Evolutionary conservation across 1,140 invertebrate species (phyloP).

Genomic region (Drosophila miranda): DNA sequence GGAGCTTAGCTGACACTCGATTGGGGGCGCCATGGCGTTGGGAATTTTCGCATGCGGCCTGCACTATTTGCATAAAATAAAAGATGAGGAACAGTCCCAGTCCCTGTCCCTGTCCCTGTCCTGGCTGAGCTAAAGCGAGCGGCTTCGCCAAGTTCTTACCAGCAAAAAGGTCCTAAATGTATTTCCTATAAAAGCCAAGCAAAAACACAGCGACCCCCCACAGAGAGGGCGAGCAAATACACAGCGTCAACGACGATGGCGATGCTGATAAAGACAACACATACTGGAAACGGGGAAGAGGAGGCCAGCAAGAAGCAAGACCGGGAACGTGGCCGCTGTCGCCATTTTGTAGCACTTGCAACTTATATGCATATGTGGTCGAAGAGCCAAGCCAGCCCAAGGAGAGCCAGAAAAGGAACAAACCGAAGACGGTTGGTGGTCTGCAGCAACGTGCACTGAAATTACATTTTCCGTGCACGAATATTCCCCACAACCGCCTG

Average conservation of each 20-base stretch:
- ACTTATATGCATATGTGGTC: slow-evolving; percentile 68
- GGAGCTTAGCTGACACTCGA: slow-evolving; percentile 30
- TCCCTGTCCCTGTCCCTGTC: no score
- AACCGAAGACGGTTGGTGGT: background rate
- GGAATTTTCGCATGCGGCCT: slow-evolving; percentile 60
- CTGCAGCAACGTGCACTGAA: slow-evolving; percentile 62
- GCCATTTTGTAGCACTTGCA: slow-evolving; percentile 77
- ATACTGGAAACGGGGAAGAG: slow-evolving; percentile 14
- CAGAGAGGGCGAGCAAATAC: slow-evolving; percentile 8
- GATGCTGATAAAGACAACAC: slow-evolving; percentile 76
- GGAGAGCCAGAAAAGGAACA: slow-evolving; percentile 23
- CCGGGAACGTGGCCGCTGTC: slow-evolving; percentile 59
- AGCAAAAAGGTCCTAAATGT: slow-evolving; percentile 63
- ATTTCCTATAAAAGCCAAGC: slow-evolving; percentile 68
- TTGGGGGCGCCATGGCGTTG: slow-evolving; percentile 3
- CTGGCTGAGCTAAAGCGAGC: slow-evolving; percentile 23
- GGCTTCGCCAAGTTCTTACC: slow-evolving; percentile 39
- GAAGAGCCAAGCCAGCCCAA: slow-evolving; percentile 7
- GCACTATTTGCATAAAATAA: slow-evolving; percentile 78
- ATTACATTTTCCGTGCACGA: slow-evolving; percentile 78
- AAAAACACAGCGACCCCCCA: slow-evolving; percentile 46
- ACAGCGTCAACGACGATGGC: slow-evolving; percentile 43
- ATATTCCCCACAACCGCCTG: slow-evolving; percentile 65
- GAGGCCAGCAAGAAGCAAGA: background rate
- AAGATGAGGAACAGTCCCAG: slow-evolving; percentile 50